Base-by-base conservation (phyloP, 2,888 invertebrate species). In the Parthenolecanium corni region DNA sequence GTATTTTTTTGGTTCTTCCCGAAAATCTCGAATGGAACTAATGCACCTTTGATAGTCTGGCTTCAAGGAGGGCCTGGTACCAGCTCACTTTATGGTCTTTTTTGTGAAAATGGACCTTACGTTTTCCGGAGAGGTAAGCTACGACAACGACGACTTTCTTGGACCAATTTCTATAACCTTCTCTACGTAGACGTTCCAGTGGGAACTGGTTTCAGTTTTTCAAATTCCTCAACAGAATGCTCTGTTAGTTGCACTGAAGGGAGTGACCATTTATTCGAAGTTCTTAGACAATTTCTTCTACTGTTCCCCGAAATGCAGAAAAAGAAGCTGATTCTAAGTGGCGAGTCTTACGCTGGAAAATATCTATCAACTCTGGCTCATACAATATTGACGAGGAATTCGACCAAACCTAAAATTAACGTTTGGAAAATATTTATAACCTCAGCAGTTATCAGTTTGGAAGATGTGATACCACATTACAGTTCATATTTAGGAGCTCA, bases 161-260 rank as follows among this genome's bases (percentile, higher is more conserved):
- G n/a, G n/a, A n/a, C n/a, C n/a, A n/a, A n/a, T n/a, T n/a, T n/a
- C n/a, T n/a, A n/a, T n/a, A n/a, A n/a, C 84, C 0, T 68, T 49
- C 73, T 83, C 40, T 84, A 79, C 70, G 79, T 83, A 64, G 83
- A 83, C 68, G 83, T 81, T 67, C 83, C 84, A 2, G 83, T 81
- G 1, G 82, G 82, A 1, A 74, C 76, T 46, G 83, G 83, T 1
- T 84, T 81, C 69, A 83, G 83, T 70, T 83, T 80, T 69, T 82
- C 83, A 1, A 71, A 77, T 0, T 69, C 73, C 52, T 80, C 79
- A 31, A 69, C 66, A 3, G 77, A 78, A 11, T 83, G n/a, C n/a
- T n/a, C n/a, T n/a, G n/a, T n/a, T n/a, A n/a, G n/a, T n/a, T n/a
- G n/a, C n/a, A n/a, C n/a, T n/a, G n/a, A n/a, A n/a, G n/a, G n/a